Base-by-base conservation (phyloP, 2,797 vertebrate genomes). In the Melanotaenia pygmaea region DNA sequence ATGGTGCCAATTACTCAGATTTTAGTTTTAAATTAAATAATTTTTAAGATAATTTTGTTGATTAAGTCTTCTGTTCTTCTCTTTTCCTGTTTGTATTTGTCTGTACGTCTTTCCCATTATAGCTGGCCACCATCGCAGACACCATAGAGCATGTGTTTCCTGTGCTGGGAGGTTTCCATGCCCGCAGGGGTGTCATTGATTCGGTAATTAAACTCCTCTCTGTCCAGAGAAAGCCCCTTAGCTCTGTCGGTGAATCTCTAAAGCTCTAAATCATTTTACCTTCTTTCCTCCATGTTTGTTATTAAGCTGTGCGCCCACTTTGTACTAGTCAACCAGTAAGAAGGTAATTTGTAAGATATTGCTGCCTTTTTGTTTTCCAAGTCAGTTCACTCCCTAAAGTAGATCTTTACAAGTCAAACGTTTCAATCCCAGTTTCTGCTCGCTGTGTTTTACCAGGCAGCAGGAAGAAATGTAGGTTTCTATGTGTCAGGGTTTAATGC, bases 51-150 rank as follows among this genome's bases (percentile, higher is more conserved):
- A 5, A 0, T 59, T 68, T 59, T 71, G 18, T 47, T 14, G 26
- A 56, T 64, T 54, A 6, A 45, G 40, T 51, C 40, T 6, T 58
- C 40, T 37, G 5, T 16, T 9, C 3, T 20, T 53, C 6, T 59
- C 16, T 74, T 56, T 51, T 13, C 59, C 13, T 12, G 7, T 43
- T 26, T 26, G 24, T 26, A 26, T 58, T 37, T 26, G 4, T 76
- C 32, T 70, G 18, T 24, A 5, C 37, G 18, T 56, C 35, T 65
- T 45, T 35, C 45, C 58, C 50, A 20, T 26, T 51, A 0, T 59
- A 98, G 97, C 93, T 98, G 89, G 95, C 95, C 85, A 97, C 95
- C 59, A 96, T 98, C 63, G 96, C 97, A 70, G 96, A 97, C 92
- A 97, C 94, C 88, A 95, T 96, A 0, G 94, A 96, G 76, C 95